Evolutionary conservation across 2,888 invertebrate species (phyloP), one percentile per base, ranked within the genome.

Genomic region (Galerucella nymphaeae): DNA sequence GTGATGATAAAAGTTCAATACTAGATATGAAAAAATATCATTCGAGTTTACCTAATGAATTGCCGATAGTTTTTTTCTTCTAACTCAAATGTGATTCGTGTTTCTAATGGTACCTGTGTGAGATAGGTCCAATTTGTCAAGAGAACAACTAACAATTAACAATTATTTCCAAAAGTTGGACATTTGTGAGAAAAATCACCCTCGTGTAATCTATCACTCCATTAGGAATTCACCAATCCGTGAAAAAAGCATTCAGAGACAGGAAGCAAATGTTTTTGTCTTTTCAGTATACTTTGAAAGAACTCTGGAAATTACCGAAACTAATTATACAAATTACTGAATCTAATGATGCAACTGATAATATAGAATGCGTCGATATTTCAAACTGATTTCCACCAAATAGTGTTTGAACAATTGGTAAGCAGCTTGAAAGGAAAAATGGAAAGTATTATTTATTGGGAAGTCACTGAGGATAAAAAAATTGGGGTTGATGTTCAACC

Each of bases 101-200:
- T 20, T 20, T 11, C 50, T 64, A 69, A 70, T 64, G 55, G 30
- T 41, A 70, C 70, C 63, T 70, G 70, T 30, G 20, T 53, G 41
- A 45, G 55, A 70, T 57, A 13, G 63, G n/a, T 63, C 57, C 68
- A 70, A 74, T 74, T 74, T 70, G 65, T 71, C 74, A 74, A 65
- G 71, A 66, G 71, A 74, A 74, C 71, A 67, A 62, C 74, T 67
- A 67, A 74, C 70, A 70, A 74, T 71, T 74, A 74, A 74, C 71
- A 66, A 68, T 74, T 71, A 71, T 74, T 71, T 65, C 65, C 14
- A 61, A 68, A 71, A 74, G 71, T 74, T 71, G 65, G 74, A 74
- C 71, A 57, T 67, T 53, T 38, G 58, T 55, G 42, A 68, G 74
- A 65, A 70, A 74, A 74, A 68, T 64, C 68, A 65, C 53, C 58